Evolutionary conservation across 2,797 vertebrate genomes (phyloP).

Genomic region (Poecilia wingei): DNA sequence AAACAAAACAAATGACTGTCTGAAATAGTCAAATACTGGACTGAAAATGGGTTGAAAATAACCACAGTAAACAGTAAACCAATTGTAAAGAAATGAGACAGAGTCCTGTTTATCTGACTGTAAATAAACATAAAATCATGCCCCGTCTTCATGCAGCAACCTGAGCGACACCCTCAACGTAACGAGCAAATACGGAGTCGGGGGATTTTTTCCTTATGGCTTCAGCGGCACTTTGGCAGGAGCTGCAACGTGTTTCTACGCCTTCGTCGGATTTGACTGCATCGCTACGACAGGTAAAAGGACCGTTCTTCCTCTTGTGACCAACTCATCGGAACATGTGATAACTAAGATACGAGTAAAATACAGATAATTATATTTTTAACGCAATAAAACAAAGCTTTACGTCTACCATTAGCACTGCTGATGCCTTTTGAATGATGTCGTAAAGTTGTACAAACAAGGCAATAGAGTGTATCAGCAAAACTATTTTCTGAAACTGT

Average conservation of each 20-base stretch:
- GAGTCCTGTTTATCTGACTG: slow-evolving; percentile 5
- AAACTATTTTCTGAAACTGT: neutral
- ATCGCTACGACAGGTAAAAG: slow-evolving; percentile 85
- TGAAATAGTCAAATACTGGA: neutral
- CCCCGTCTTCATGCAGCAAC: slow-evolving; percentile 74
- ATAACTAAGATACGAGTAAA: neutral
- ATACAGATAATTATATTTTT: neutral
- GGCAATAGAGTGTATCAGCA: neutral
- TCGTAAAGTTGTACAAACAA: neutral
- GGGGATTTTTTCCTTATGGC: slow-evolving; percentile 89
- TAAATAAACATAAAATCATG: slow-evolving; percentile 15
- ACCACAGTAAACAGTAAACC: neutral
- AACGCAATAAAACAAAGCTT: neutral
- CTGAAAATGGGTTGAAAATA: neutral
- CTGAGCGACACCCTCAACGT: slow-evolving; percentile 63
- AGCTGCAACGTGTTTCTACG: slow-evolving; percentile 90
- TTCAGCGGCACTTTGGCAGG: slow-evolving; percentile 85
- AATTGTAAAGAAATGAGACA: neutral
- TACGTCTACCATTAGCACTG: neutral
- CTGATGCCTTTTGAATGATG: neutral
- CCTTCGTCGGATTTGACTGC: slow-evolving; percentile 93
- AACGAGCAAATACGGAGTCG: slow-evolving; percentile 77
- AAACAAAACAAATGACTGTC: neutral
- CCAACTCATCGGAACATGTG: neutral
- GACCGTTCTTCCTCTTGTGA: neutral